Evolutionary conservation across 2,113 vertebrate species (phyloP), one percentile per base, ranked within the genome.

Genomic region (Cavia aperea): DNA sequence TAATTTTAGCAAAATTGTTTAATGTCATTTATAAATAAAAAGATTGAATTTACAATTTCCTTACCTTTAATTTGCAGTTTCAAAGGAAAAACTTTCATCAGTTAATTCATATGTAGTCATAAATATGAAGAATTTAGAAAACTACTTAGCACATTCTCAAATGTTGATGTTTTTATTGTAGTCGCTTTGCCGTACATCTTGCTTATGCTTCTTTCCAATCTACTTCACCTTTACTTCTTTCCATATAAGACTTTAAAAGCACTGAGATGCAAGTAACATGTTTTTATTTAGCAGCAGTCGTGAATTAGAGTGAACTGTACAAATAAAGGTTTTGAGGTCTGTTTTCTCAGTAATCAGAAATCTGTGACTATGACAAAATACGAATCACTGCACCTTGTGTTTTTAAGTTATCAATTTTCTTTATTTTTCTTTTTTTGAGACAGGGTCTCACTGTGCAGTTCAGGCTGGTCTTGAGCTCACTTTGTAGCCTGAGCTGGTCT

Each of bases 61-160:
- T 51, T 89, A 11, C 43, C 91, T 92, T 86, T 49, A 92, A 75
- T 84, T 94, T 82, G 21, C 26, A 84, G 81, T 60, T 89, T 63
- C 7, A 39, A 81, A n/a, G 2, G 92, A 70, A 79, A 36, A 29
- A 60, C 77, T 87, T 63, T 83, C 13, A 84, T 72, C 1, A 63
- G 21, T 63, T 87, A 87, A 89, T 60, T 75, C 62, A 86, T 81
- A 78, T 81, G 29, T 51, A 2, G 31, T 66, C 43, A 51, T 73
- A 43, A 0, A 15, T 82, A 26, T 85, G 31, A 88, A 49, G 51
- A 60, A 36, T 5, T 86, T 72, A 36, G 29, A 84, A 58, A 39
- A 68, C 11, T 36, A 39, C 70, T 90, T 49, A 58, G n/a, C 81
- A 49, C 2, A n/a, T 2, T 78, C 49, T 39, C 29, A 89, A 79